phyloP scores from a whole-genome alignment of 1,140 invertebrate genomes.

The Zaprionus lachaisei region DNA sequence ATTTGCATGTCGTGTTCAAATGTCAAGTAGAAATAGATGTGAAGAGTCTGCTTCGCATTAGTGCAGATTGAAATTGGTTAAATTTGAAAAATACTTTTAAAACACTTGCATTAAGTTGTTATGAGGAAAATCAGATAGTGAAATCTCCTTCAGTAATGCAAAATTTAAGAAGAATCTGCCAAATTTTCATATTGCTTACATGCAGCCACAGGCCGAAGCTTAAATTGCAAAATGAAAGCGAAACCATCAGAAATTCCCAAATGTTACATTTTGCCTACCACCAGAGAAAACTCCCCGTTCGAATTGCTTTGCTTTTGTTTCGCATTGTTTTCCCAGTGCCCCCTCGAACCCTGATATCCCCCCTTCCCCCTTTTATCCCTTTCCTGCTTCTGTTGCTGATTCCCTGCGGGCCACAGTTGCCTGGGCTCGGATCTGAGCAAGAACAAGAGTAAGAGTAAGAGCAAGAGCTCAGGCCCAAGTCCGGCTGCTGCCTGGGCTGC shows the following conservation, averaged over 20 bases:
- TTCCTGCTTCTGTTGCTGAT: conserved; percentile 26
- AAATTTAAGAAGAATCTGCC: neutral
- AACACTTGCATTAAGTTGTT: neutral
- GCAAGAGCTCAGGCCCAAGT: conserved; percentile 4
- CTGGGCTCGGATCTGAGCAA: conserved; percentile 21
- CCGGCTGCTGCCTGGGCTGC: conserved; percentile 57
- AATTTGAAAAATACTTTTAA: neutral
- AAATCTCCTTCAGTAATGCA: neutral
- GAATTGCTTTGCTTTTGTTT: conserved; percentile 50
- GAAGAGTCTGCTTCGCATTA: neutral
- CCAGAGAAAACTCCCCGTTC: conserved; percentile 24
- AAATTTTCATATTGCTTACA: neutral
- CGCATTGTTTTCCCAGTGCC: conserved; percentile 56
- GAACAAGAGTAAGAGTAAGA: neutral
- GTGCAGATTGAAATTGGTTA: conserved; percentile 8
- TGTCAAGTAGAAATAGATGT: conserved; percentile 10
- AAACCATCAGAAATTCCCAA: conserved; percentile 72
- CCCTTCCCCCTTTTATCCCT: conserved; percentile 2
- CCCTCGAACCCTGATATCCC: conserved; percentile 31
- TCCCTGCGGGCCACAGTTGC: conserved; percentile 59
- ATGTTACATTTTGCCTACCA: conserved; percentile 56
- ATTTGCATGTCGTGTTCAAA: conserved; percentile 11
- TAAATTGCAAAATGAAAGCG: conserved; percentile 69
- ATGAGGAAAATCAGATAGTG: neutral
- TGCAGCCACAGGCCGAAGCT: conserved; percentile 16